Evolutionary conservation across 2,888 invertebrate species (phyloP), one percentile per base, ranked within the genome.

Genomic region (Lamellibrachia columna): DNA sequence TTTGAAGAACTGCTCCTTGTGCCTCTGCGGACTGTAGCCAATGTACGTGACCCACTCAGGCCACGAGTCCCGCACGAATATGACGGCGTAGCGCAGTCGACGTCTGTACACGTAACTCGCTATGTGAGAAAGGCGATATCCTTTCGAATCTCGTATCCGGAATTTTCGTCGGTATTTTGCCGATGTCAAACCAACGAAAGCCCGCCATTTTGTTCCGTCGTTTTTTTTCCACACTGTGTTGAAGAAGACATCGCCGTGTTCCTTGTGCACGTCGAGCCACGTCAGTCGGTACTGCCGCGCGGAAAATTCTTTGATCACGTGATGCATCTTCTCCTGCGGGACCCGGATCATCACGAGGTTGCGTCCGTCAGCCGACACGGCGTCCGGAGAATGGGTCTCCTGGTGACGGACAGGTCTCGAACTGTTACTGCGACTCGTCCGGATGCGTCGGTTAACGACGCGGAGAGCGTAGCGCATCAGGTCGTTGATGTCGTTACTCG

Each of bases 191-290:
- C 93, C 94, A 52, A 92, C 52, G 92, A 93, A 94, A 3, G 92
- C 93, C 22, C 91, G 91, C 94, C 94, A 94, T 90, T 93, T 93
- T 53, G 91, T 92, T 1, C 92, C 92, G 75, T 93, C 93, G 91
- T 92, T 93, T 92, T 94, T 93, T 7, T 93, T 93, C 95, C 95
- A 95, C 28, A 95, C 93, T 8, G 95, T 93, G 93, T 95, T 96
- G 92, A 95, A 95, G 92, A 93, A 94, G 7, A 95, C 93, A 2
- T 94, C 91, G 22, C 93, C 93, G 22, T 92, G n/a, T 6, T 93
- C 90, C 8, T 93, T 92, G 60, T 91, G 93, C 7, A 93, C 94
- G 60, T 94, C 94, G 15, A 94, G 90, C 94, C 94, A 94, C 15
- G 90, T 91, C 60, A 93, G 91, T 7, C 93, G 92, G 93, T 93